Percentiles rank a stretch among this genome's conserved stretches.
These are phyloP conservation scores for Cebus imitator DNA, from an alignment of 2,113 vertebrate genomes.

Conservation along the genomic window DNA sequence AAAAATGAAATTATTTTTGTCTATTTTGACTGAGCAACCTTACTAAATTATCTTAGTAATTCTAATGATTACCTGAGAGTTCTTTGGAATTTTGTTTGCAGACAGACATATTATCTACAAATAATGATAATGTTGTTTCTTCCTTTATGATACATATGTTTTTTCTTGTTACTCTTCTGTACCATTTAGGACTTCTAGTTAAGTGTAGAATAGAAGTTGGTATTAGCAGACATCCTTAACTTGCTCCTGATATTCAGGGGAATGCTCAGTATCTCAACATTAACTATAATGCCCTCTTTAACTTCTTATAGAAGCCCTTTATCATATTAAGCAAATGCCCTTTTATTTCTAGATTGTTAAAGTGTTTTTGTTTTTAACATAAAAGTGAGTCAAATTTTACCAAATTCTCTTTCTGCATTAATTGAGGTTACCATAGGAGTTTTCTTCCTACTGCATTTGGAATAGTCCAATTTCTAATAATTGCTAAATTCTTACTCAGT, in stretches of 20 bases:
- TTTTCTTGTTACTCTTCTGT: background rate
- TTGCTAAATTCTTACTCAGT: background rate
- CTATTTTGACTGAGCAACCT: background rate
- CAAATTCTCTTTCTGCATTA: background rate
- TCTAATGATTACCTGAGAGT: background rate
- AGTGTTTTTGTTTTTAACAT: background rate
- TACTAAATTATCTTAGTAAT: background rate
- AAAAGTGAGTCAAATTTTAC: background rate
- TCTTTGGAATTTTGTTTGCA: constrained; percentile 6
- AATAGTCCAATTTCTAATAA: background rate
- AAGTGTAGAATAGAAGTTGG: background rate
- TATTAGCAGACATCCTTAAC: background rate
- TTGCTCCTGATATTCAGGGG: background rate
- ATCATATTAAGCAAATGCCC: background rate
- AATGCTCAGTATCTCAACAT: background rate
- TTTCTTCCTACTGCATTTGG: background rate
- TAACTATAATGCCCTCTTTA: background rate
- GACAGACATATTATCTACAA: background rate
- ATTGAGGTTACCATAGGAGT: background rate
- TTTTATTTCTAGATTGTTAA: background rate
- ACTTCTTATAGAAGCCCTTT: background rate
- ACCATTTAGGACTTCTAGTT: background rate
- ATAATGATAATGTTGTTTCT: background rate
- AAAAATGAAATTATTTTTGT: background rate
- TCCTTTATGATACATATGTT: background rate